Percentiles rank a stretch among this genome's conserved stretches.
Evolutionary conservation across 2,797 vertebrate genomes (phyloP).

Genomic region (Oryzias dopingdopingensis): DNA sequence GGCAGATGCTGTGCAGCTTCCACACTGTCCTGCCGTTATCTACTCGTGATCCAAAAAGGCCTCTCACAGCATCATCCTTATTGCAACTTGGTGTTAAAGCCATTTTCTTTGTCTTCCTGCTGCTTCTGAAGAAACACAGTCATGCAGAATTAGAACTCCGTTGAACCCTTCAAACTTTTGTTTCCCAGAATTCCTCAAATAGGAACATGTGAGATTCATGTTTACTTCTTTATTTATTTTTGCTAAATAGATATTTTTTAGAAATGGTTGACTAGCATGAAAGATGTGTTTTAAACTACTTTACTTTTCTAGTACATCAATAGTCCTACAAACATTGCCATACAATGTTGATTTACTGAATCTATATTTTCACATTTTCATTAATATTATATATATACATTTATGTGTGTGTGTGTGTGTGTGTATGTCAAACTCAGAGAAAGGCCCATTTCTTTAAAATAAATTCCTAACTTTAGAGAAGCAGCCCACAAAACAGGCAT

Average conservation of each 20-base stretch:
- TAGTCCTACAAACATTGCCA: slow-evolving; percentile 19
- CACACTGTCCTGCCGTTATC: slow-evolving; percentile 61
- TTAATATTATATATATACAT: too few relatives aligned
- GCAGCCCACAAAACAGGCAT: too few relatives aligned
- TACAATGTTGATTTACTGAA: slow-evolving; percentile 18
- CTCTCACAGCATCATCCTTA: slow-evolving; percentile 56
- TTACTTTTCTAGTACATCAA: slow-evolving; percentile 8
- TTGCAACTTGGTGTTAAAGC: slow-evolving; percentile 65
- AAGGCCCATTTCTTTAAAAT: too few relatives aligned
- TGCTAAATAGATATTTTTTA: too few relatives aligned
- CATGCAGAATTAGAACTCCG: slow-evolving; percentile 9
- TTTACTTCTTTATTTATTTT: too few relatives aligned
- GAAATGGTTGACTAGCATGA: slow-evolving; percentile 38
- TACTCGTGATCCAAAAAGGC: slow-evolving; percentile 66
- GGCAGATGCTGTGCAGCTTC: slow-evolving; percentile 64
- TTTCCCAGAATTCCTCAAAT: slow-evolving; percentile 29
- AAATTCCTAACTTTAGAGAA: too few relatives aligned
- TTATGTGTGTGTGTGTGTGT: too few relatives aligned
- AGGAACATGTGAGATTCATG: too few relatives aligned
- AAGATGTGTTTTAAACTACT: slow-evolving; percentile 28
- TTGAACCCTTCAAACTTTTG: slow-evolving; percentile 46
- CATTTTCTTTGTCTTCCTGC: slow-evolving; percentile 51
- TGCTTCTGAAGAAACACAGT: slow-evolving; percentile 51
- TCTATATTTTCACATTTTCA: not conserved
- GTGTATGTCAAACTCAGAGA: too few relatives aligned